Conservation (phyloP, 2,888 invertebrate genomes). For the Tipula vernalis region DNA sequence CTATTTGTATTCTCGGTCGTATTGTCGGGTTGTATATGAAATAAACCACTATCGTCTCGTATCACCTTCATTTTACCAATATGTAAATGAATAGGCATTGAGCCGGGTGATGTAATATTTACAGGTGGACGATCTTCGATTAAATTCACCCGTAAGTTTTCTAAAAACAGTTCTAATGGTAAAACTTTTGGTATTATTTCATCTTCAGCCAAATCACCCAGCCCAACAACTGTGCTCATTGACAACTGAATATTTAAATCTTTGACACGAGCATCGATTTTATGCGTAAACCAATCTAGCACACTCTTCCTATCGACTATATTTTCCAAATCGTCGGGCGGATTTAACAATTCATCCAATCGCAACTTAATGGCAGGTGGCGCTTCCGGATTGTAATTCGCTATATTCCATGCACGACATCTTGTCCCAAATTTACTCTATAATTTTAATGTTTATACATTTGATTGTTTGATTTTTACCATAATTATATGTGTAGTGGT, state of each 20-base stretch:
- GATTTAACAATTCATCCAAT: constrained; percentile 44
- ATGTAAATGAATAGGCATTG: constrained; percentile 63
- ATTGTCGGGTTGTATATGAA: constrained; percentile 52
- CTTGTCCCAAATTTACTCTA: constrained; percentile 74
- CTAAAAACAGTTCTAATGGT: constrained; percentile 63
- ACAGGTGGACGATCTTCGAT: constrained; percentile 74
- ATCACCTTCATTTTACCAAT: constrained; percentile 56
- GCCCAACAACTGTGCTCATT: constrained; percentile 69
- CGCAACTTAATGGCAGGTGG: constrained; percentile 46
- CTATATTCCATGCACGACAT: constrained; percentile 68
- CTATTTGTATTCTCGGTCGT: constrained; percentile 19
- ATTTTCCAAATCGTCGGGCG: constrained; percentile 27
- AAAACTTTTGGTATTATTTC: constrained; percentile 69
- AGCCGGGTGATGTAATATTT: constrained; percentile 69
- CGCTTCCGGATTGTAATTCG: constrained; percentile 39
- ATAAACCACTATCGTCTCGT: constrained; percentile 60
- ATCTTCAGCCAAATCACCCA: constrained; percentile 77
- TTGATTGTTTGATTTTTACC: not conserved
- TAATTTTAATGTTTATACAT: constrained; percentile 15
- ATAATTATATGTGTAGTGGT: not conserved
- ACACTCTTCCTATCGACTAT: constrained; percentile 30
- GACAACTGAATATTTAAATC: constrained; percentile 56
- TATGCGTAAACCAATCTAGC: constrained; percentile 33
- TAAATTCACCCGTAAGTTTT: constrained; percentile 61
- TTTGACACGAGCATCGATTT: constrained; percentile 49